phyloP scores from a whole-genome alignment of 2,113 vertebrate genomes.

The Typhlomys cinereus region DNA sequence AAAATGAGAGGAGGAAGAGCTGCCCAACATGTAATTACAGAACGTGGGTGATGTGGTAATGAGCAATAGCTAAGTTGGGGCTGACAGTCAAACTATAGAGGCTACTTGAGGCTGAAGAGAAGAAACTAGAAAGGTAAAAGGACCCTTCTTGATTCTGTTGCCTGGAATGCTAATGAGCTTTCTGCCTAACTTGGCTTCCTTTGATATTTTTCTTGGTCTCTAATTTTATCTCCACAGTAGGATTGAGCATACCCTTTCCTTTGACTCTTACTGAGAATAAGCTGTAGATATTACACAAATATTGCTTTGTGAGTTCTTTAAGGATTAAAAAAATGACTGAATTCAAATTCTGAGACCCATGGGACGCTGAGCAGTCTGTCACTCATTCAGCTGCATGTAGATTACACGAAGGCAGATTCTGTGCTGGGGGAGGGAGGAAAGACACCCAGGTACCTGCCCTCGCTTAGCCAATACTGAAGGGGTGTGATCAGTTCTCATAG shows the following conservation, averaged over 20 bases:
- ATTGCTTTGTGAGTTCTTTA: background rate
- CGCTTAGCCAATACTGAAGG: background rate
- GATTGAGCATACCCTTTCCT: background rate
- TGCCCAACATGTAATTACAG: conserved; percentile 26
- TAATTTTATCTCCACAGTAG: background rate
- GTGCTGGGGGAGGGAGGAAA: background rate
- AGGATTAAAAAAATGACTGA: too few species aligned
- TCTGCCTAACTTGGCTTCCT: background rate
- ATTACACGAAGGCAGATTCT: background rate
- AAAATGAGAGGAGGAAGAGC: conserved; percentile 15
- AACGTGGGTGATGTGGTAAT: conserved; percentile 23
- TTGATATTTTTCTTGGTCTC: background rate
- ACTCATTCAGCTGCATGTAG: accelerated
- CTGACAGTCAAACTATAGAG: background rate
- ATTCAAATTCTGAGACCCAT: accelerated
- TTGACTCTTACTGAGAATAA: background rate
- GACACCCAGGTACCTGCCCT: too few species aligned
- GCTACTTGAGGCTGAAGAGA: background rate
- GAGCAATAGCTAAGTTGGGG: background rate
- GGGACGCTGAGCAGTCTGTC: background rate
- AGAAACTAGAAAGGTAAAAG: background rate
- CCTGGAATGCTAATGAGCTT: background rate
- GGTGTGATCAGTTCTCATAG: background rate
- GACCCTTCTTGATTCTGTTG: background rate
- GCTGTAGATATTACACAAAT: background rate